These are phyloP conservation scores for Dermochelys coriacea DNA, from an alignment of 2,797 vertebrate species.

Conservation along the genomic window DNA sequence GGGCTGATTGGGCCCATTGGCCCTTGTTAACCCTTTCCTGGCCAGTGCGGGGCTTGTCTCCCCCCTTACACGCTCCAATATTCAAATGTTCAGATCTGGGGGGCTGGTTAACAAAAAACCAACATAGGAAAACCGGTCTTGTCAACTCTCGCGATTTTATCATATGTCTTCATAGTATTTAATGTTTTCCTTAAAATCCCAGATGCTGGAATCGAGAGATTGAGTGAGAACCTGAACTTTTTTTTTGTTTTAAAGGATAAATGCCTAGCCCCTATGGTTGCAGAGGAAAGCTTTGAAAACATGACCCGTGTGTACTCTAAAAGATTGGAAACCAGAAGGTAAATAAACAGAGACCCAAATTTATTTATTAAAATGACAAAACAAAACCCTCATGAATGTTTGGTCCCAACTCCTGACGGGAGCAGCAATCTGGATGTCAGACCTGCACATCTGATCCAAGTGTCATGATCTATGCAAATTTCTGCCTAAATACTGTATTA, in stretches of 20 bases:
- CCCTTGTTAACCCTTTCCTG: no score
- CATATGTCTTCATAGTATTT: background rate
- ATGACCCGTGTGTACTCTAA: conserved; percentile 41
- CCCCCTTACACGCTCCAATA: background rate
- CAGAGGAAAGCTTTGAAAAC: conserved; percentile 59
- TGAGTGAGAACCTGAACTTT: conserved; percentile 36
- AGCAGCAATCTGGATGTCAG: conserved; percentile 14
- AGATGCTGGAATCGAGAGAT: background rate
- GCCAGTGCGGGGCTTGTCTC: background rate
- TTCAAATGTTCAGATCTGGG: background rate
- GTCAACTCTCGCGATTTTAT: conserved; percentile 23
- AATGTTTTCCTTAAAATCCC: conserved; percentile 39
- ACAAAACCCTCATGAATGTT: background rate
- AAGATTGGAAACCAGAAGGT: background rate
- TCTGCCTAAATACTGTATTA: background rate
- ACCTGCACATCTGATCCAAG: background rate
- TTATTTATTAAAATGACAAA: background rate
- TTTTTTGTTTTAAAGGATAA: conserved; percentile 54
- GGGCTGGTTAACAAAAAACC: background rate
- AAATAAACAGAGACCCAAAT: background rate
- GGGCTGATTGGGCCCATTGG: no score
- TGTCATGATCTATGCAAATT: background rate
- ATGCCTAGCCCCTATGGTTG: conserved; percentile 55
- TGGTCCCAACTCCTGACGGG: conserved; percentile 56
- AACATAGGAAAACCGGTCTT: background rate